phyloP scores from a whole-genome alignment of 2,888 invertebrate species.

The Calliphora vomitoria region DNA sequence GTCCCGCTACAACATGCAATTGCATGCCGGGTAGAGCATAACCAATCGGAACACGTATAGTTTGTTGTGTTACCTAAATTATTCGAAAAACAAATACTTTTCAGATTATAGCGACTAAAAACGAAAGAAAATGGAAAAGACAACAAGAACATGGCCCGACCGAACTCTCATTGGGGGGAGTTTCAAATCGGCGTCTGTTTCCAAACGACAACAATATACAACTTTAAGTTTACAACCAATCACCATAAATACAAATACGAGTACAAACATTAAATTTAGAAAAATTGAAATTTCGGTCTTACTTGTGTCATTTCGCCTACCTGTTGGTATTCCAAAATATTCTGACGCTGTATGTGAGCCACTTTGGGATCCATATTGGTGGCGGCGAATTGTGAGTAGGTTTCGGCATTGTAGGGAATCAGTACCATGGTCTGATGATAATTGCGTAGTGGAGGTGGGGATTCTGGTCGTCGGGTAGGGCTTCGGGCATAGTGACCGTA shows the following conservation, averaged over 20 bases:
- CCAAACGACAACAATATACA: slow-evolving; percentile 12
- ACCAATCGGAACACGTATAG: slow-evolving; percentile 85
- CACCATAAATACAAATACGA: slow-evolving; percentile 42
- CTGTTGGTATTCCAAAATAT: slow-evolving; percentile 85
- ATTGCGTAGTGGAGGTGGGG: slow-evolving; percentile 89
- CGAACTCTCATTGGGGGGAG: slow-evolving; percentile 1
- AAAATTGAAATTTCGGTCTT: slow-evolving; percentile 61
- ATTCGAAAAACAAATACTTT: not conserved
- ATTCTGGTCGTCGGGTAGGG: slow-evolving; percentile 87
- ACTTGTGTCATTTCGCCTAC: slow-evolving; percentile 77
- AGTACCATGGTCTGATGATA: slow-evolving; percentile 89
- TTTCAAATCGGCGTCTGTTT: slow-evolving; percentile 21
- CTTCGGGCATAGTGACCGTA: slow-evolving; percentile 84
- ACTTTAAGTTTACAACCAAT: slow-evolving; percentile 54
- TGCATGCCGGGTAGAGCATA: slow-evolving; percentile 85
- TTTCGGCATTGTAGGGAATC: slow-evolving; percentile 87
- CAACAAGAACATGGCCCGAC: not conserved
- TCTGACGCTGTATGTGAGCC: slow-evolving; percentile 83
- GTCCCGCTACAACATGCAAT: slow-evolving; percentile 84
- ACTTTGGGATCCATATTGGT: slow-evolving; percentile 82
- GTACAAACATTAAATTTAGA: slow-evolving; percentile 54
- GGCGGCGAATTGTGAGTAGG: slow-evolving; percentile 83
- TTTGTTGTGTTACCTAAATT: slow-evolving; percentile 84
- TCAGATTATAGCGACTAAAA: not conserved
- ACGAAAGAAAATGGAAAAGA: not conserved